Percentiles rank a stretch among this genome's conserved stretches.
phyloP scores from a whole-genome alignment of 2,797 vertebrate species.

The Lateolabrax maculatus region DNA sequence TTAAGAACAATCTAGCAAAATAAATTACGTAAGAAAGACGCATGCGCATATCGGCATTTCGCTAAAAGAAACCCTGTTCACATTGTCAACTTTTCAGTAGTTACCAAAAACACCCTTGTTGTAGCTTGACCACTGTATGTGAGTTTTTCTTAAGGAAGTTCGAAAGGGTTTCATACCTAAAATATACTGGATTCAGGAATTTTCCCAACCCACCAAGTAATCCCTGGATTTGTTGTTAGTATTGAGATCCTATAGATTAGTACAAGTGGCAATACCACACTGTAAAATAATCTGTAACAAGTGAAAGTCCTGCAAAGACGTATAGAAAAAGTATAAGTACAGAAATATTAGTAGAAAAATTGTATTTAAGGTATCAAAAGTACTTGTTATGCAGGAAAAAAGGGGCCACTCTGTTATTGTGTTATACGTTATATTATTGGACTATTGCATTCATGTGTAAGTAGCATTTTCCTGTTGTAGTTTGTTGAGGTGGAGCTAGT shows the following conservation, averaged over 20 bases:
- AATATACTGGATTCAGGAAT: conserved; percentile 1
- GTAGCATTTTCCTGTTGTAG: neutral
- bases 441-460: neutral
- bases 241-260: neutral
- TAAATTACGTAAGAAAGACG: neutral
- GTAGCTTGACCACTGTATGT: neutral
- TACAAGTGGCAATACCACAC: neutral
- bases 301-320: too few species aligned
- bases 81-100: neutral
- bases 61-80: neutral
- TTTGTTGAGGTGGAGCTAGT: neutral
- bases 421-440: too few species aligned
- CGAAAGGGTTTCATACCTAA: neutral
- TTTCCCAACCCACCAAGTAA: neutral
- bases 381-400: neutral
- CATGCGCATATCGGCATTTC: neutral
- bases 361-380: neutral
- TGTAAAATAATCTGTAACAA: neutral
- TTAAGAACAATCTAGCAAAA: neutral
- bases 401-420: neutral
- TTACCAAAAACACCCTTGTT: neutral
- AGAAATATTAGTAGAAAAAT: neutral
- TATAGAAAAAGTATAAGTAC: too few species aligned
- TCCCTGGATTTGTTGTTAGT: neutral
- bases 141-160: neutral